Evolutionary conservation across 2,888 invertebrate genomes (phyloP), one percentile per base, ranked within the genome.

Genomic region (Seira ritae): DNA sequence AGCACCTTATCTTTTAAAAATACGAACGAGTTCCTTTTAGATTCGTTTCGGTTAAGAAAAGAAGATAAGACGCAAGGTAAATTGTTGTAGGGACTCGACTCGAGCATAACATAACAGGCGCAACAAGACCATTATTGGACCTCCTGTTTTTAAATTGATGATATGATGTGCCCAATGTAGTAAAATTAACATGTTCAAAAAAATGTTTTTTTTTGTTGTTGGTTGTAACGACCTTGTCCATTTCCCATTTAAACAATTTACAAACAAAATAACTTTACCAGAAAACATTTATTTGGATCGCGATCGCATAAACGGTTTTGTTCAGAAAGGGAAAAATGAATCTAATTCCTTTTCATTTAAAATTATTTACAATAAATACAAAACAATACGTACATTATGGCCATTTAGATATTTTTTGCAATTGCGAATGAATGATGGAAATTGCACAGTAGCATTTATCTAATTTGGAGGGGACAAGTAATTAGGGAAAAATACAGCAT

Each of bases 221-320:
- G 42, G 6, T 42, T 42, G 42, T 42, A 42, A 42, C 42, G 60
- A 60, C 60, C 60, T 60, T 60, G 60, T 60, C 60, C 60, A 60
- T 60, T 60, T 60, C 60, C 60, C 60, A n/a, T 60, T 60, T 60
- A 60, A 60, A 60, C 60, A 60, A 60, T 60, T 60, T n/a, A 60
- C 60, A 15, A 60, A 60, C 17, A n/a, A 60, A 15, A 60, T n/a
- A 6, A 60, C 17, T 10, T 3, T n/a, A 60, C 10, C 60, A 10
- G 60, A 60, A 10, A n/a, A 17, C n/a, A n/a, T n/a, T n/a, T n/a
- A n/a, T n/a, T n/a, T n/a, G n/a, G n/a, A n/a, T n/a, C n/a, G n/a
- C n/a, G n/a, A n/a, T n/a, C n/a, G n/a, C 6, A 42, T 6, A 42
- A 42, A 8, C 42, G 42, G 42, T 42, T 8, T 42, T 8, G n/a